Conservation (phyloP, 2,797 vertebrate species). For the Pterois miles region DNA sequence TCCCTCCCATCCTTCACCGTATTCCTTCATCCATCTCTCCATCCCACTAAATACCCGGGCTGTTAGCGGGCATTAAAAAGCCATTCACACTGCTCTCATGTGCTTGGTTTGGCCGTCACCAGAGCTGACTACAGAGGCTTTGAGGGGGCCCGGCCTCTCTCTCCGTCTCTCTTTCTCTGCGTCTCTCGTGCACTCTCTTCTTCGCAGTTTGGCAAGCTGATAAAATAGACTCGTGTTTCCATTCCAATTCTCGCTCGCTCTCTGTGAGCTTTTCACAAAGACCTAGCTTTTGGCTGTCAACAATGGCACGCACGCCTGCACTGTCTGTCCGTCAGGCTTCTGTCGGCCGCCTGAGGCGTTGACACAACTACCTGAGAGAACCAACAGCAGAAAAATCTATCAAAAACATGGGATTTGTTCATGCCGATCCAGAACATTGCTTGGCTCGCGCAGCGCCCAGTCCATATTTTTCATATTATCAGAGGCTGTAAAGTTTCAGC, state of each 20-base stretch:
- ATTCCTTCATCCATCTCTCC: slow-evolving; percentile 54
- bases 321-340: slow-evolving; percentile 45
- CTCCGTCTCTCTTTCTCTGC: slow-evolving; percentile 36
- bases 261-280: slow-evolving; percentile 41
- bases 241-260: slow-evolving; percentile 53
- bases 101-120: slow-evolving; percentile 77
- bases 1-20: slow-evolving; percentile 37
- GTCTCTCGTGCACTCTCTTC: slow-evolving; percentile 45
- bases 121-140: slow-evolving; percentile 64
- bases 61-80: slow-evolving; percentile 84
- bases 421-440: slow-evolving; percentile 52
- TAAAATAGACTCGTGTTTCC: slow-evolving; percentile 70
- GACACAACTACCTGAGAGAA: slow-evolving; percentile 67
- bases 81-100: slow-evolving; percentile 76
- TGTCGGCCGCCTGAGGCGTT: slow-evolving; percentile 28
- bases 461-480: slow-evolving; percentile 70
- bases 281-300: slow-evolving; percentile 58
- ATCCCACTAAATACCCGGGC: slow-evolving; percentile 66
- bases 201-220: slow-evolving; percentile 66
- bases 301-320: slow-evolving; percentile 42
- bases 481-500: slow-evolving; percentile 53
- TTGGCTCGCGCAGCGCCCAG: slow-evolving; percentile 42
- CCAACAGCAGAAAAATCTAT: slow-evolving; percentile 45
- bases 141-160: slow-evolving; percentile 55
- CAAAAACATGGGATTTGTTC: slow-evolving; percentile 63